These are phyloP conservation scores for Marronus borbonicus DNA, from an alignment of 2,888 invertebrate genomes.

Conservation along the genomic window DNA sequence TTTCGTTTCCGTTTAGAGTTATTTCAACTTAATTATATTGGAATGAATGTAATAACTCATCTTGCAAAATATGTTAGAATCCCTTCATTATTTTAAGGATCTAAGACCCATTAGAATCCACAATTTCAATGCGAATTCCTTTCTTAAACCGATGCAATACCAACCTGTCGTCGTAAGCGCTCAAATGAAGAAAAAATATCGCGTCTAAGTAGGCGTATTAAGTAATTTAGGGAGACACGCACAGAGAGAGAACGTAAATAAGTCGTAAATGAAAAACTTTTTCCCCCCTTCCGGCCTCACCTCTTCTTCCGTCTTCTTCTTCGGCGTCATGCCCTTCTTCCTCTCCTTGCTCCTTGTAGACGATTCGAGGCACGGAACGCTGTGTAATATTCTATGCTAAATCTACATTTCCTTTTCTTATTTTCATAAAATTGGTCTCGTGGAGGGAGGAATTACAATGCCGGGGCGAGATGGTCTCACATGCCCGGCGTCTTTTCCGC, in stretches of 20 bases:
- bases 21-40: no score
- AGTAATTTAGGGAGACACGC: slow-evolving; percentile 44
- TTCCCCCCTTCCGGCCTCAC: slow-evolving; percentile 4
- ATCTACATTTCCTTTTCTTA: slow-evolving; percentile 63
- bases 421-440: slow-evolving; percentile 62
- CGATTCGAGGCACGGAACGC: slow-evolving; percentile 55
- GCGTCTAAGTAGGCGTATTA: slow-evolving; percentile 15
- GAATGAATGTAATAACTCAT: no score
- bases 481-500: slow-evolving; percentile 38
- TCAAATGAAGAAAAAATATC: slow-evolving; percentile 21
- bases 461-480: slow-evolving; percentile 56
- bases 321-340: neutral
- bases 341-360: slow-evolving; percentile 44
- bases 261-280: slow-evolving; percentile 49
- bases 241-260: slow-evolving; percentile 42
- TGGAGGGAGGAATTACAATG: slow-evolving; percentile 60
- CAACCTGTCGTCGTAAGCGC: no score
- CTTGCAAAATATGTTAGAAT: no score
- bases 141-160: no score
- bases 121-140: no score
- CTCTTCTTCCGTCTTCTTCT: slow-evolving; percentile 6
- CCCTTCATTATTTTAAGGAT: no score
- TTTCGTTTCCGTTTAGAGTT: no score
- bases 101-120: no score
- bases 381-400: slow-evolving; percentile 60